Base-by-base conservation (phyloP, 1,140 invertebrate species). In the Drosophila obscura region DNA sequence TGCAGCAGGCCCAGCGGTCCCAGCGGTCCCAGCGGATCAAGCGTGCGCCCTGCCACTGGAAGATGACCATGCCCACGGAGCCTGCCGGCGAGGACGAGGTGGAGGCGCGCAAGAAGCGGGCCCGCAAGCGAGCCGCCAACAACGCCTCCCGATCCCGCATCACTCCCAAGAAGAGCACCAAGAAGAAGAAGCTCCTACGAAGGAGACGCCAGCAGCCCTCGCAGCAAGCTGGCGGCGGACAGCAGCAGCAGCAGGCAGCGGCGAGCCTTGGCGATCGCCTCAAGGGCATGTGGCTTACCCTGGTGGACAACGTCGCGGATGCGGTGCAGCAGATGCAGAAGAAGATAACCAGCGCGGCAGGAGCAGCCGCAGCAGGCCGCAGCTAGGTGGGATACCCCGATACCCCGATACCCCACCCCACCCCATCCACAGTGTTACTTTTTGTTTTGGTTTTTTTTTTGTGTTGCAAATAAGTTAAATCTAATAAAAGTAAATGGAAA, bases 11-110 rank as follows among this genome's bases (percentile, higher is more conserved):
- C 9, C 9, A 13, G 45, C 74, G 77, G 1, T n/a, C n/a, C n/a
- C 60, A 50, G 24, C 64, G 62, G 9, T 1, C 31, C 9, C 9
- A 13, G 45, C 74, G 77, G 1, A 4, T 26, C 13, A 78, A 64
- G 15, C 71, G 89, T 2, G 49, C 67, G 7, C 89, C 83, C 1
- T 89, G 89, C 46, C 63, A 64, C 44, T 61, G 56, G 26, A 77
- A 56, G 19, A 79, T 76, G 66, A 16, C 64, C n/a, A 65, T 28
- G 35, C 69, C 52, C 28, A 80, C 65, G 4, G 57, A 52, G 5
- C 5, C 58, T 0, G 0, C 77, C 16, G 22, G 1, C 19, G 83
- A 72, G 2, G 82, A 81, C 1, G 84, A 87, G 0, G 68, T 89
- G 2, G 89, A 91, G 46, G 89, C 73, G 8, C 67, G 89, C 4